Evolutionary conservation across 2,888 invertebrate genomes (phyloP), one percentile per base, ranked within the genome.

Genomic region (Mycogona germanica): DNA sequence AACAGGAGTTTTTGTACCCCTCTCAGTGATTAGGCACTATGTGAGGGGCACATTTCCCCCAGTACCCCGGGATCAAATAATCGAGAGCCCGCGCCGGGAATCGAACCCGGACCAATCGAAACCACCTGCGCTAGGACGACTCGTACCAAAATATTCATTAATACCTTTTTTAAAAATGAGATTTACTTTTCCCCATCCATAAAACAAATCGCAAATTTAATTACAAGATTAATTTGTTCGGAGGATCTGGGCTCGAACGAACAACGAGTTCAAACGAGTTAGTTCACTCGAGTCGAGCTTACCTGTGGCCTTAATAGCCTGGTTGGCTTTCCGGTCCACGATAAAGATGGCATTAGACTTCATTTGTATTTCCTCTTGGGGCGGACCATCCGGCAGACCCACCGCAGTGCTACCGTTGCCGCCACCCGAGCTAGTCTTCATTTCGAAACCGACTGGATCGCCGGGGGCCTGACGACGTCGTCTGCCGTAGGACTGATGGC

Each of bases 291-390:
- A 21, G 5, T 30, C 35, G 26, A 25, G 28, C 29, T 30, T 37
- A 29, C 44, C 52, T 52, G 42, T 52, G 2, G 38, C 25, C 6
- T 25, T 17, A 29, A 53, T 25, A 7, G 37, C 37, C 26, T 60
- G 60, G 29, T 58, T 59, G 21, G 62, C 62, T 23, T 59, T 59
- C 68, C 82, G 80, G 70, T 92, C 91, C 64, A 89, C 78, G 60
- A 92, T 91, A 64, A 88, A 73, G 67, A 93, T 92, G 62, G 86
- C 84, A 72, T 92, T 92, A 55, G 91, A 92, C 66, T 85, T 82
- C 58, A 92, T 89, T 42, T 86, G 87, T 63, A 92, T 91, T 75
- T 92, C 92, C 75, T 92, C 91, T 65, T 91, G 78, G 61, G 88
- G 75, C 70, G 87, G 85, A n/a, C 21, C 53, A 12, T 40, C 40